Evolutionary conservation across 2,113 vertebrate genomes (phyloP).

Genomic region (Macaca mulatta): DNA sequence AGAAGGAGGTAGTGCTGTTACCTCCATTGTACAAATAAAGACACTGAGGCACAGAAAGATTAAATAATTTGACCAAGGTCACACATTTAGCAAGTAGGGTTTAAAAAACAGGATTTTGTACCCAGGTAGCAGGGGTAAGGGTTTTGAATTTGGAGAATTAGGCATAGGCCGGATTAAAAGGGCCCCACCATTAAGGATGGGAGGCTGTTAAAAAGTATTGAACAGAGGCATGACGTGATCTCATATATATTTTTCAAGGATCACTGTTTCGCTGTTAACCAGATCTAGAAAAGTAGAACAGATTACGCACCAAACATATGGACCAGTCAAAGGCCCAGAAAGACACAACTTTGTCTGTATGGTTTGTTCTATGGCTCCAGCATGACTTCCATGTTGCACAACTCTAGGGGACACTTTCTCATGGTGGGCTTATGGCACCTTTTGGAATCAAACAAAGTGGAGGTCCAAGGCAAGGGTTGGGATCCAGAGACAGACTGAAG

Average conservation of each 20-base stretch:
- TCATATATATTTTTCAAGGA: neutral
- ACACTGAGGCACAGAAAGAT: neutral
- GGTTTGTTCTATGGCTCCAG: accelerated
- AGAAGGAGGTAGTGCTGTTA: neutral
- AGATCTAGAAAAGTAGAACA: neutral
- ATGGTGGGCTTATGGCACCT: neutral
- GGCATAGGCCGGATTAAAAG: neutral
- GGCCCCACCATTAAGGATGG: neutral
- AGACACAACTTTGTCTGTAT: neutral
- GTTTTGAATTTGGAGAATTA: neutral
- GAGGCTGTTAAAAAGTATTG: neutral
- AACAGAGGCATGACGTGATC: neutral
- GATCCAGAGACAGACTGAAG: neutral
- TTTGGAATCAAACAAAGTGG: neutral
- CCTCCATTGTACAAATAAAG: neutral
- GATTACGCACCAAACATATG: neutral
- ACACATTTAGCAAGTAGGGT: neutral
- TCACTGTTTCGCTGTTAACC: neutral
- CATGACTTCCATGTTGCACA: no score
- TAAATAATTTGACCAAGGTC: neutral
- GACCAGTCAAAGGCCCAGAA: neutral
- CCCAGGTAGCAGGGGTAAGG: neutral
- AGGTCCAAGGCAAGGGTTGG: neutral
- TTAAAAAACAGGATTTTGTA: neutral
- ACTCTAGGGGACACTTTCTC: neutral